Percentiles rank a stretch among this genome's conserved stretches.
Conservation (phyloP, 2,888 invertebrate genomes). For the Gisinianus flammeolus region DNA sequence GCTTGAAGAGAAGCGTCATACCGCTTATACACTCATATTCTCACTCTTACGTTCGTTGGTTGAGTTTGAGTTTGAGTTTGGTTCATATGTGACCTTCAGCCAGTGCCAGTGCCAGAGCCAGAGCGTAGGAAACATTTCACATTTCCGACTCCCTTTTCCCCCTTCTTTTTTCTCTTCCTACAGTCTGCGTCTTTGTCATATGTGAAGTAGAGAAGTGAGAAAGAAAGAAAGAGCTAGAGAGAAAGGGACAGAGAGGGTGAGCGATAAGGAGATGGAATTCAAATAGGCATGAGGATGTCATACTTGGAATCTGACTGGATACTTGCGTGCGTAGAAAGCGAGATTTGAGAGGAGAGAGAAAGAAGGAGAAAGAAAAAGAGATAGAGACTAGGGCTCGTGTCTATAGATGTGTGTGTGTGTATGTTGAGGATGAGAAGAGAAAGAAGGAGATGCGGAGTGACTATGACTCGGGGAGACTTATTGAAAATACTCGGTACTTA, state of each 20-base stretch:
- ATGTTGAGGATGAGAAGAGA: too few species aligned
- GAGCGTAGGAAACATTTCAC: constrained; percentile 4
- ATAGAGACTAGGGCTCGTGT: background rate
- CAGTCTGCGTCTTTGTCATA: background rate
- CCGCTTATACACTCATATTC: background rate
- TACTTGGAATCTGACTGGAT: constrained; percentile 16
- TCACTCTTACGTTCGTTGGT: background rate
- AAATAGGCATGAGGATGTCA: constrained; percentile 18
- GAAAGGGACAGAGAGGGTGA: background rate
- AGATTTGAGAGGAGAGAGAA: constrained; percentile 15
- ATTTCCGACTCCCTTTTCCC: constrained; percentile 25
- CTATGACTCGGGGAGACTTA: too few species aligned
- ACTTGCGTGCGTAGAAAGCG: constrained; percentile 12
- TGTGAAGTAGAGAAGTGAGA: background rate
- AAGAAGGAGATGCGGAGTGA: too few species aligned
- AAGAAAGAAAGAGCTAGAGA: too few species aligned
- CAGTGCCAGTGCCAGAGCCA: too few species aligned
- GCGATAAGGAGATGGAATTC: constrained; percentile 27
- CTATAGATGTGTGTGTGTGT: background rate
- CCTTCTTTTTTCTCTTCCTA: constrained; percentile 6
- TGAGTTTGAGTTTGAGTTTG: background rate
- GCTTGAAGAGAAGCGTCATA: background rate
- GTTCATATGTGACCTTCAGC: too few species aligned
- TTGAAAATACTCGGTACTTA: constrained; percentile 6
- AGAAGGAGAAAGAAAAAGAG: constrained; percentile 28